Evolutionary conservation across 1,140 invertebrate genomes (phyloP), one percentile per base, ranked within the genome.

Genomic region (Hypothenemus hampei): DNA sequence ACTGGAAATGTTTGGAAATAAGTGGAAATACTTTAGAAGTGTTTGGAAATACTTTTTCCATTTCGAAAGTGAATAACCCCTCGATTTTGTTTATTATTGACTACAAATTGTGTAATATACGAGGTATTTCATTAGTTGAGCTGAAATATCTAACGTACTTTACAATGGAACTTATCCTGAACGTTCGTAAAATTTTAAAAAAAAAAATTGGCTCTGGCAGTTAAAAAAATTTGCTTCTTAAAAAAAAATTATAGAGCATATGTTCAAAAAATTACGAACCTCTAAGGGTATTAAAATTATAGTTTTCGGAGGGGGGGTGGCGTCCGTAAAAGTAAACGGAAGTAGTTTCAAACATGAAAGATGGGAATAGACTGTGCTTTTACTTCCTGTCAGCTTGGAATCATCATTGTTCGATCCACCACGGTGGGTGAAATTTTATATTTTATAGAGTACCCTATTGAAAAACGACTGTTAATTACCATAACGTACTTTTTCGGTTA

Each of bases 331-430:
- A 37, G 15, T 13, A 37, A 37, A 37, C 35, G 35, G 35, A 37
- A 37, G 35, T 37, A 37, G 16, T 15, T 13, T 16, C 11, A 37
- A 37, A n/a, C n/a, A n/a, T n/a, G 11, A 37, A 13, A 15, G 35
- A 37, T 37, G 35, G 35, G 35, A 37, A 37, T 7, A 37, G 35
- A 37, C n/a, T n/a, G n/a, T n/a, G n/a, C n/a, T n/a, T 37, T 15
- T 37, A 37, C 35, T 37, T 37, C 35, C 35, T 37, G 35, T 4
- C 35, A 37, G 35, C 35, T 37, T 37, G 35, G 11, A 15, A 11
- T 37, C 16, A 7, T 10, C 35, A 16, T 4, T 37, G 16, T 16
- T 11, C 7, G 16, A 37, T 13, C 35, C 35, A 15, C 35, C 16
- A 8, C 16, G 35, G 35, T 37, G 35, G 35, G 35, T 37, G 35